Percentiles rank a stretch among this genome's conserved stretches.
phyloP scores from a whole-genome alignment of 2,113 vertebrate species.

The Antechinus flavipes region DNA sequence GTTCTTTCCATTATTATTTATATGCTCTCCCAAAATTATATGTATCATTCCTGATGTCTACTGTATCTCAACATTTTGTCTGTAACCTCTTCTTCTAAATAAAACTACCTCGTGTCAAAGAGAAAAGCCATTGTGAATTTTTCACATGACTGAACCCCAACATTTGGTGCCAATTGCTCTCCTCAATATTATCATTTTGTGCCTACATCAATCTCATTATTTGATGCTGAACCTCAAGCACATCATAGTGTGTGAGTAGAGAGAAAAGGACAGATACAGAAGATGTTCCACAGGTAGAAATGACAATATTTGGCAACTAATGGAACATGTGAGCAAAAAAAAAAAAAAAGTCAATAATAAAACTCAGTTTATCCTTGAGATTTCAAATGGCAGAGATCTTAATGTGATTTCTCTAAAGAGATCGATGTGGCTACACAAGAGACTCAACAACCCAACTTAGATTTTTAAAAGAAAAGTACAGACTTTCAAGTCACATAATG shows the following conservation, averaged over 20 bases:
- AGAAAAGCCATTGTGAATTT: too few relatives aligned
- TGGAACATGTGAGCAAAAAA: neutral
- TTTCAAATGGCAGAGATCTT: neutral
- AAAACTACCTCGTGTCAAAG: too few relatives aligned
- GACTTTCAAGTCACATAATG: neutral
- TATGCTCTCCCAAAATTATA: too few relatives aligned
- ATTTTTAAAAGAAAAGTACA: neutral
- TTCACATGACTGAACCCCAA: too few relatives aligned
- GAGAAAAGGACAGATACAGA: neutral
- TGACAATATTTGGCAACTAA: neutral
- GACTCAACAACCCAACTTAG: neutral
- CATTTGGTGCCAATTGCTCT: too few relatives aligned
- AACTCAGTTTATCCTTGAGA: neutral
- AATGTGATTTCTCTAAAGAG: neutral
- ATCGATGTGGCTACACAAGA: neutral
- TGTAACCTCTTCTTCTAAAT: too few relatives aligned
- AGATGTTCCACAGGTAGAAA: neutral
- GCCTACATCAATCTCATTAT: too few relatives aligned
- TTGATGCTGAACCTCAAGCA: too few relatives aligned
- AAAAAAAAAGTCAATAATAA: neutral
- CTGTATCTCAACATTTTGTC: too few relatives aligned
- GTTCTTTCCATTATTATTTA: too few relatives aligned
- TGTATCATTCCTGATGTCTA: too few relatives aligned
- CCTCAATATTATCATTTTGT: too few relatives aligned
- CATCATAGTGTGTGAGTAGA: neutral